These are phyloP conservation scores for Aspidoscelis tigris DNA, from an alignment of 2,113 vertebrate genomes.

Conservation along the genomic window DNA sequence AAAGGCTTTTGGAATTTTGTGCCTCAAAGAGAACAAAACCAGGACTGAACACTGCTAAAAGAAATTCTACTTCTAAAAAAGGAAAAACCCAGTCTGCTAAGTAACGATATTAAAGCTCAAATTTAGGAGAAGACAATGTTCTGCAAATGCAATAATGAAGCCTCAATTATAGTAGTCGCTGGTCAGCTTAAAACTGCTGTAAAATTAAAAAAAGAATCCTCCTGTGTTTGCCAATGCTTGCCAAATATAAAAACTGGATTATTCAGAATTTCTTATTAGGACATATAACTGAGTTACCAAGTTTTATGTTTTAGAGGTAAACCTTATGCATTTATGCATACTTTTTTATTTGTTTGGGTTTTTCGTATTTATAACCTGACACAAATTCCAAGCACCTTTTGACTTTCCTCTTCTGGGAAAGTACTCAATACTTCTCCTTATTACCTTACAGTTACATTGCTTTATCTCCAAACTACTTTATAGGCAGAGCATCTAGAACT, in stretches of 20 bases:
- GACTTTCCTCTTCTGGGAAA: slow-evolving; percentile 12
- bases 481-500: slow-evolving; percentile 66
- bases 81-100: slow-evolving; percentile 78
- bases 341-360: neutral
- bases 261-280: neutral
- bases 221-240: neutral
- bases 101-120: slow-evolving; percentile 82
- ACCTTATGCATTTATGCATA: neutral
- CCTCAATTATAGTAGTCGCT: slow-evolving; percentile 15
- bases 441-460: slow-evolving; percentile 70
- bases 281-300: neutral
- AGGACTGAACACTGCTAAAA: slow-evolving; percentile 76
- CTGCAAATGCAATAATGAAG: slow-evolving; percentile 38
- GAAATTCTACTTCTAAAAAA: slow-evolving; percentile 50
- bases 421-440: slow-evolving; percentile 38
- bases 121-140: slow-evolving; percentile 63
- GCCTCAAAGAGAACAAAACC: slow-evolving; percentile 76
- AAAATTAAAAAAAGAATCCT: slow-evolving; percentile 1
- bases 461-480: slow-evolving; percentile 68
- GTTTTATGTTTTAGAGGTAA: neutral
- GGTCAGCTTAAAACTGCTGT: slow-evolving; percentile 1
- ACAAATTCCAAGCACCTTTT: neutral
- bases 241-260: neutral
- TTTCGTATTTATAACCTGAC: neutral
- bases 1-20: slow-evolving; percentile 73